phyloP scores from a whole-genome alignment of 2,888 invertebrate genomes.

The Pyrgus malvae region DNA sequence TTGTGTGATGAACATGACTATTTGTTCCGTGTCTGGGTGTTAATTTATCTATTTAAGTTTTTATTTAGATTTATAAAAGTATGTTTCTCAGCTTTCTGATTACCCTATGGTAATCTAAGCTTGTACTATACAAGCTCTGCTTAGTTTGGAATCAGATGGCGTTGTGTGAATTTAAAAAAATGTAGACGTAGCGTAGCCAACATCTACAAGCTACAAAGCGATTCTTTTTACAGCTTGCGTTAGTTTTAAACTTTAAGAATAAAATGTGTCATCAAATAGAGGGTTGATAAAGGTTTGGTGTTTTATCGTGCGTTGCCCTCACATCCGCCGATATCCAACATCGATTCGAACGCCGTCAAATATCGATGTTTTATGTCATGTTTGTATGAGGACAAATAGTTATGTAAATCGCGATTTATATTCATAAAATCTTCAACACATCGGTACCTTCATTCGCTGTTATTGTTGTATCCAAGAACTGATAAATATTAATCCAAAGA shows the following conservation, averaged over 20 bases:
- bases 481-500: conserved; percentile 67
- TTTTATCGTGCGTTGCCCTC: conserved; percentile 22
- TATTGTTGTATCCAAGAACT: conserved; percentile 57
- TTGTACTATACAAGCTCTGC: too few species aligned
- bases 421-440: conserved; percentile 63
- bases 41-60: too few species aligned
- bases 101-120: too few species aligned
- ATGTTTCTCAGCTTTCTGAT: too few species aligned
- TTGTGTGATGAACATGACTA: too few species aligned
- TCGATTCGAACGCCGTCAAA: conserved; percentile 43
- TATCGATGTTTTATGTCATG: conserved; percentile 43
- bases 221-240: background rate
- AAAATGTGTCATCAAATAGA: background rate
- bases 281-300: conserved; percentile 23
- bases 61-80: too few species aligned
- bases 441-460: conserved; percentile 58
- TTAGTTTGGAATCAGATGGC: too few species aligned
- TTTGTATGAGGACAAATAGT: conserved; percentile 54
- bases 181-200: too few species aligned
- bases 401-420: conserved; percentile 61
- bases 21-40: too few species aligned
- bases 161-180: too few species aligned
- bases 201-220: too few species aligned
- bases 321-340: conserved; percentile 26
- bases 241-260: background rate